Base-by-base conservation (phyloP, 2,797 vertebrate species). In the Coccyzus lansbergi region DNA sequence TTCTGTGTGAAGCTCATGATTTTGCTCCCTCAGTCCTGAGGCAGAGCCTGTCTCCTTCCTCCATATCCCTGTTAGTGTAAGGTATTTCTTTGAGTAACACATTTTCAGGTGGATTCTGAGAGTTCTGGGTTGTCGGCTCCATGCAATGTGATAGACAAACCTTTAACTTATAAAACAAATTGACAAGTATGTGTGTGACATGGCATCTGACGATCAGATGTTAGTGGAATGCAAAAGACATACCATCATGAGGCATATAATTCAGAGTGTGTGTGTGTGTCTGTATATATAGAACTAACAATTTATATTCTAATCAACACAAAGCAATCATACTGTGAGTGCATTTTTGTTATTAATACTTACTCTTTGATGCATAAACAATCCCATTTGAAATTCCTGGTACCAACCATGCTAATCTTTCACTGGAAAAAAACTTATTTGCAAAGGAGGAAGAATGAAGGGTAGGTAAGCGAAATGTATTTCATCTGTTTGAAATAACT, bases 351-450 rank as follows among this genome's bases (percentile, higher is more conserved):
- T 96, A 96, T 97, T 98, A 98, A 97, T 96, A 88, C 91, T 96
- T 95, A 94, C 83, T 94, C 96, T 96, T 96, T 94, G 95, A 97
- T 97, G 96, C 97, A 97, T 97, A 98, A 98, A 97, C 96, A 98
- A 97, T 94, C 94, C 97, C 94, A 97, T 97, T 98, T 97, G 94
- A 97, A 97, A 97, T 96, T 94, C 93, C 92, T 90, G 34, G 93
- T 97, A 82, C 65, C 53, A 71, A 67, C 97, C 94, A 96, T 92
- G 87, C 92, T 96, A 96, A 97, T 96, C 96, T 96, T 96, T 87
- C 84, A 79, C 82, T 84, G 88, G 77, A 89, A 85, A 83, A 44
- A 91, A 93, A 96, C 63, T 96, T 96, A 95, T 97, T 95, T 95
- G 90, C 71, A 36, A 80, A 17, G 8, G 17, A 78, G 75, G 33